phyloP scores from a whole-genome alignment of 30 jellyfish, hydroid and myxozoan genomes.

The Hydra vulgaris region DNA sequence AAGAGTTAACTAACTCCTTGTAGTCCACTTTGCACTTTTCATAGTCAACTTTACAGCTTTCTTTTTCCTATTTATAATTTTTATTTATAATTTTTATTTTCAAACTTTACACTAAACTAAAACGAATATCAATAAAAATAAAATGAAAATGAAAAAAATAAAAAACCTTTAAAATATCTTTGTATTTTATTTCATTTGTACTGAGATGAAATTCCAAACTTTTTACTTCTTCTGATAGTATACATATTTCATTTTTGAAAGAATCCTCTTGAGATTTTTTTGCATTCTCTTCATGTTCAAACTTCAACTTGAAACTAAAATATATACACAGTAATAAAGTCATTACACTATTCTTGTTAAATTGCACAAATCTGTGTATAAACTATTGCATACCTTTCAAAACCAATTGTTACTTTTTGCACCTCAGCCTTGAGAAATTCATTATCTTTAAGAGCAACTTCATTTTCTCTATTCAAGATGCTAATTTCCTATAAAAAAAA shows the following conservation, averaged over 20 bases:
- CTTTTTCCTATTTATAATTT: too few relatives aligned
- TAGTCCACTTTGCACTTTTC: neutral
- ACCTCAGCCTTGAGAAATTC: neutral
- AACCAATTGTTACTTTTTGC: neutral
- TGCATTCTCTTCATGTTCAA: neutral
- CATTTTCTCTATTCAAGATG: neutral
- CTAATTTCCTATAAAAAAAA: neutral
- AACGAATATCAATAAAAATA: too few relatives aligned
- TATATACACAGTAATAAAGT: too few relatives aligned
- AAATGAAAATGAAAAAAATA: neutral
- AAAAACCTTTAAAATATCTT: constrained; percentile 21
- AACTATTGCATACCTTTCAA: neutral
- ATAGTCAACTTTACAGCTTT: too few relatives aligned
- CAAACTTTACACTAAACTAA: too few relatives aligned
- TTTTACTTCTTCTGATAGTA: constrained; percentile 27
- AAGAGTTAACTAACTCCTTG: neutral
- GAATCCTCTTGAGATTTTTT: too few relatives aligned
- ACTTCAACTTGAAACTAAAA: neutral
- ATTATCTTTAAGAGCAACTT: neutral
- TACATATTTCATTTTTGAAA: neutral
- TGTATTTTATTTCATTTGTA: constrained; percentile 35
- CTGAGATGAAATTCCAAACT: constrained; percentile 41
- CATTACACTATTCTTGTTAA: too few relatives aligned
- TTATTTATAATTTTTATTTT: too few relatives aligned
- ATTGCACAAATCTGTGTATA: too few relatives aligned